Conservation (phyloP, 2,113 vertebrate species). For the Aptenodytes forsteri region DNA sequence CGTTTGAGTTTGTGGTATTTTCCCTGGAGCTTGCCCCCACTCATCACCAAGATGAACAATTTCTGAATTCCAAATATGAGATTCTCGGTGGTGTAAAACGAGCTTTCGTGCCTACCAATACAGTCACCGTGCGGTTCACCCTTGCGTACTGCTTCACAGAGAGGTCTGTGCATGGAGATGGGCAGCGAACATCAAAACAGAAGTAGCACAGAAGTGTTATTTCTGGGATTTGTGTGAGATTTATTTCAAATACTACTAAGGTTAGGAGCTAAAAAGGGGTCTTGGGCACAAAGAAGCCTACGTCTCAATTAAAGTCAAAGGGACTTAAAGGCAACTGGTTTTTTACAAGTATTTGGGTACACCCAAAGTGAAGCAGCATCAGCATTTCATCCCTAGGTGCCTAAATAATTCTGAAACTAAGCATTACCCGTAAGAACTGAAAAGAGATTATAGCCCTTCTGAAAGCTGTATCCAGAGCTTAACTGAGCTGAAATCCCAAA, state of each 20-base stretch:
- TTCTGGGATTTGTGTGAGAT: background rate
- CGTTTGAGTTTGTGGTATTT: background rate
- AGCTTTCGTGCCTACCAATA: background rate
- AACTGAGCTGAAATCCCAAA: conserved; percentile 12
- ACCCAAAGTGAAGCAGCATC: background rate
- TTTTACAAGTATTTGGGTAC: background rate
- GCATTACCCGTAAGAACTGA: background rate
- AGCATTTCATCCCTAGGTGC: background rate
- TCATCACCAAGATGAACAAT: conserved; percentile 13
- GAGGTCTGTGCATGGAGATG: accelerated
- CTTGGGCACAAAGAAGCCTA: background rate
- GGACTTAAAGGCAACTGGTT: background rate
- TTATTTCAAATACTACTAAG: background rate
- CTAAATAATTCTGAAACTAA: background rate
- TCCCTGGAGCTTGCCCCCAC: background rate
- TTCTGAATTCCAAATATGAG: conserved; percentile 27
- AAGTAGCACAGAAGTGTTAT: background rate
- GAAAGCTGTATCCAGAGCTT: background rate
- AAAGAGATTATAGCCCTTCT: background rate
- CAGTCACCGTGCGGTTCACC: background rate
- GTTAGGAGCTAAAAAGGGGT: background rate
- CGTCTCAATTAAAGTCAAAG: background rate
- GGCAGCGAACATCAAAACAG: background rate
- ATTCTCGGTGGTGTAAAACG: background rate
- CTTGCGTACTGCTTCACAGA: background rate